Evolutionary conservation across 1,140 invertebrate genomes (phyloP).

Genomic region (Caerostris extrusa): DNA sequence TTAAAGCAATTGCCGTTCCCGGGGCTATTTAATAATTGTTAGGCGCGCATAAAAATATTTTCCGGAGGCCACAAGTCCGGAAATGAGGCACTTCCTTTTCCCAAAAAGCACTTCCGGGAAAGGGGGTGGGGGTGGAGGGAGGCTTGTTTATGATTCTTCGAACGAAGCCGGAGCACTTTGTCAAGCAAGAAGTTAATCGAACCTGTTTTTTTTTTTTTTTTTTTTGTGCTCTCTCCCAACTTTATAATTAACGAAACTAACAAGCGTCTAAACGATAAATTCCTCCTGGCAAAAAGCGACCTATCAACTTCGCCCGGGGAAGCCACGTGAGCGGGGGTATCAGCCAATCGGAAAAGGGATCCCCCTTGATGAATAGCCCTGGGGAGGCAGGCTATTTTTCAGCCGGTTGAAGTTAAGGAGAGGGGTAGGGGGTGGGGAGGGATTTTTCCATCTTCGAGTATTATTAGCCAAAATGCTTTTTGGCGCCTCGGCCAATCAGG

Average conservation of each 20-base stretch:
- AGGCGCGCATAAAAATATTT: no score
- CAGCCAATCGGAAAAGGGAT: constrained; percentile 29
- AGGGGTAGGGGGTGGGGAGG: background rate
- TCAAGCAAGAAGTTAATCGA: constrained; percentile 42
- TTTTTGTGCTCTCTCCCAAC: background rate
- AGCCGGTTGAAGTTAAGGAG: constrained; percentile 34
- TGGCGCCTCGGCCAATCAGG: constrained; percentile 68
- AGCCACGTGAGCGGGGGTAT: background rate
- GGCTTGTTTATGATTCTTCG: background rate
- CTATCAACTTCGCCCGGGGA: background rate
- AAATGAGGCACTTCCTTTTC: no score
- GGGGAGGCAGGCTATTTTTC: constrained; percentile 44
- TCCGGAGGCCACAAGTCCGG: no score
- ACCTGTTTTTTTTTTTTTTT: background rate
- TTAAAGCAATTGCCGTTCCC: no score
- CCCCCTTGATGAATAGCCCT: background rate
- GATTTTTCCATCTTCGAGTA: constrained; percentile 52
- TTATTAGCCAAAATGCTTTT: constrained; percentile 68
- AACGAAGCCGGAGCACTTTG: background rate
- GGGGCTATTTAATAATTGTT: no score
- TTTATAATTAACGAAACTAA: constrained; percentile 31
- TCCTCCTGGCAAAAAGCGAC: background rate
- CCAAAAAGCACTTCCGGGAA: background rate
- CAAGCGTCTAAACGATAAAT: constrained; percentile 15
- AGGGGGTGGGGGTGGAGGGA: background rate